phyloP scores from a whole-genome alignment of 2,888 invertebrate species.

The Amblyteles armatorius region DNA sequence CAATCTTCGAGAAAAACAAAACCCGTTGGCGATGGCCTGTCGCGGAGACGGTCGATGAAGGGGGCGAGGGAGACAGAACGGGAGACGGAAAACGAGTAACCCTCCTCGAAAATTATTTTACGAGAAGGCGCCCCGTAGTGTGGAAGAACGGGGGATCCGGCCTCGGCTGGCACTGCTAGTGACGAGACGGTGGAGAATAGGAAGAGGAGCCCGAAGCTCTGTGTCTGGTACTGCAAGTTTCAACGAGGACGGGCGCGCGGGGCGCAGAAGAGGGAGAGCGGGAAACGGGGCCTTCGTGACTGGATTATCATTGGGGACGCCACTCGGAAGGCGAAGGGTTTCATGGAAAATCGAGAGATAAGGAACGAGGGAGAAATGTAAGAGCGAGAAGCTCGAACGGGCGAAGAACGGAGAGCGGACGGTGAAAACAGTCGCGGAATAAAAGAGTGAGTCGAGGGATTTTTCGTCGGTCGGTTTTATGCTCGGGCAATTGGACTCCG shows the following conservation, averaged over 20 bases:
- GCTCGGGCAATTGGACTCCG: constrained; percentile 71
- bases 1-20: constrained; percentile 63
- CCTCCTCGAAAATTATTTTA: constrained; percentile 74
- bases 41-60: background rate
- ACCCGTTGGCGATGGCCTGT: constrained; percentile 26
- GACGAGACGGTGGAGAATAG: constrained; percentile 56
- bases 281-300: constrained; percentile 73
- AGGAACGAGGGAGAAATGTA: constrained; percentile 35
- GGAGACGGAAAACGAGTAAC: constrained; percentile 50
- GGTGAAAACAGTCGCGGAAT: constrained; percentile 65
- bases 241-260: constrained; percentile 55
- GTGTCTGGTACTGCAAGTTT: constrained; percentile 61
- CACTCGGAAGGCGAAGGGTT: constrained; percentile 64
- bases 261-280: constrained; percentile 34
- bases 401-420: constrained; percentile 5
- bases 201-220: constrained; percentile 36
- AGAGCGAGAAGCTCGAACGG: constrained; percentile 16
- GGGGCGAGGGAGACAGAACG: background rate
- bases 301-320: constrained; percentile 76
- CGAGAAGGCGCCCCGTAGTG: constrained; percentile 66
- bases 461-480: constrained; percentile 67
- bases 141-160: constrained; percentile 38
- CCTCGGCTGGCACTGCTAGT: constrained; percentile 65
- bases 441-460: constrained; percentile 53
- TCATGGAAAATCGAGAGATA: constrained; percentile 65